These are phyloP conservation scores for Drosophila mettleri DNA, from an alignment of 2,888 invertebrate species.

Conservation along the genomic window DNA sequence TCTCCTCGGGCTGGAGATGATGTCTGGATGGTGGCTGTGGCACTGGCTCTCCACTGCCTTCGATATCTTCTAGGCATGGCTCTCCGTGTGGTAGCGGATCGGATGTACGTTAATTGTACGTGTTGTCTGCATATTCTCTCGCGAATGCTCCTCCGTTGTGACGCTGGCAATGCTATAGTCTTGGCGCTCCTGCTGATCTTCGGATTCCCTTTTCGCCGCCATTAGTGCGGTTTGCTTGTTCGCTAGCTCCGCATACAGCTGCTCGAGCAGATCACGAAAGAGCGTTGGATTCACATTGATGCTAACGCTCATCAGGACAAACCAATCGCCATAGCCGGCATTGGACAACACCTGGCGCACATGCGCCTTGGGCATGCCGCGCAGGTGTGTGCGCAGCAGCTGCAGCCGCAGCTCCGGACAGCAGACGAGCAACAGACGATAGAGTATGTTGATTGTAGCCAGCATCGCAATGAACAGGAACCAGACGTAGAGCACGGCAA, in stretches of 20 bases:
- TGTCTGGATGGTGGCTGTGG: background rate
- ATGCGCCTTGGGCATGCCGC: conserved; percentile 66
- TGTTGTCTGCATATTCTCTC: conserved; percentile 1
- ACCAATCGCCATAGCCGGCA: conserved; percentile 90
- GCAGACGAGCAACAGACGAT: conserved; percentile 88
- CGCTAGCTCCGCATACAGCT: conserved; percentile 79
- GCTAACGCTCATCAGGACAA: conserved; percentile 90
- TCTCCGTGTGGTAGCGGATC: conserved; percentile 41
- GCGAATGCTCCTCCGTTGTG: background rate
- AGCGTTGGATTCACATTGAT: conserved; percentile 90
- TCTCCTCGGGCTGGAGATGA: background rate
- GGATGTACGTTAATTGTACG: conserved; percentile 8
- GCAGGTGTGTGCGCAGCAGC: conserved; percentile 69
- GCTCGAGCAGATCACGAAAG: conserved; percentile 88
- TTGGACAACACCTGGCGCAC: conserved; percentile 61
- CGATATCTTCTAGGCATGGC: conserved; percentile 45
- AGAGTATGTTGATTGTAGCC: conserved; percentile 88
- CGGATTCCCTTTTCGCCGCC: background rate
- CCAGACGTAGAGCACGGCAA: conserved; percentile 91
- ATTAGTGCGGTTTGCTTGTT: background rate
- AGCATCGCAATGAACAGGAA: conserved; percentile 88
- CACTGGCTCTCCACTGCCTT: background rate
- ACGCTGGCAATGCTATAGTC: background rate
- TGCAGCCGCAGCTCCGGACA: conserved; percentile 68
- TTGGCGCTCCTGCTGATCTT: background rate